Evolutionary conservation across 2,113 vertebrate genomes (phyloP), one percentile per base, ranked within the genome.

Genomic region (Sander vitreus): DNA sequence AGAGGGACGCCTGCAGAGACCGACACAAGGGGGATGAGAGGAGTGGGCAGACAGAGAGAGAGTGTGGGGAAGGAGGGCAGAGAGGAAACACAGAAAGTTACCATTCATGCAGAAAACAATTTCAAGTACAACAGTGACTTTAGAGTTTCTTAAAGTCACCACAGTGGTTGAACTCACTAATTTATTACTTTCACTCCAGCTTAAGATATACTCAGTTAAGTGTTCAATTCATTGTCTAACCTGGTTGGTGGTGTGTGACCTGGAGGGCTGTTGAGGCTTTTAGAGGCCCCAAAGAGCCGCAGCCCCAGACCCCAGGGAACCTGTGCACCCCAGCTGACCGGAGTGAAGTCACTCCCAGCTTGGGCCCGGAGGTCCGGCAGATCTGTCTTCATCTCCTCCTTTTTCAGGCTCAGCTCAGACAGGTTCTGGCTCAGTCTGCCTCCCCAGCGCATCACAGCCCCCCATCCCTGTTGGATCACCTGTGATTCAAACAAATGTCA

Each of bases 221-320:
- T 62, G 33, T 55, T 23, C 9, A 14, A 73, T 14, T 25, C 6
- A 74, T 5, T 14, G 54, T 50, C 92, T 88, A 43, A 95, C 95
- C 95, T 94, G 79, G 88, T 88, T 21, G 85, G 83, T n/a, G 74
- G 77, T 13, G 80, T 79, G 74, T 76, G 85, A 71, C 80, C 78
- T 36, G 83, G 76, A 5, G 89, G 91, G 73, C 89, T 93, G 64
- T 5, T 91, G 50, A 88, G 87, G 76, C 84, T 88, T 88, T 87
- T 95, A 9, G 95, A 92, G 57, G 96, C 96, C 67, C 98, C 98
- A 15, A 99, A 99, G 16, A 99, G 96, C 23, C 97, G 91, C 39
- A 43, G 10, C 1, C 97, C 96, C 66, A 99, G 79, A 93, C 91
- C 88, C 94, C 94, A 96, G 53, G 94, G 91, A 66, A 94, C 93